Base-by-base conservation (phyloP, 2,797 vertebrate species). In the Sebastes cheni region DNA sequence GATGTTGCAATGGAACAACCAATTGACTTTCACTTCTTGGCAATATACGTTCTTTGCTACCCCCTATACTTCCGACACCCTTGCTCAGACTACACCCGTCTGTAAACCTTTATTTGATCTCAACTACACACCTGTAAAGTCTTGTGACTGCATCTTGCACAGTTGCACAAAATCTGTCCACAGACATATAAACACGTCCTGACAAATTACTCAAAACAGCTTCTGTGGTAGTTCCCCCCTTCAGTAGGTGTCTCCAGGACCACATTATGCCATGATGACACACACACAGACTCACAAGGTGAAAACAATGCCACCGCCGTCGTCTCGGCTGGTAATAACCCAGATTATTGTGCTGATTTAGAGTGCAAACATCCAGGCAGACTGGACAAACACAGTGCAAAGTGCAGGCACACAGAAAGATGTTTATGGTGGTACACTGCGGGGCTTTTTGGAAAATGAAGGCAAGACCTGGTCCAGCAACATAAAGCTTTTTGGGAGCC, bases 361-460 rank as follows among this genome's bases (percentile, higher is more conserved):
- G 23, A 56, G 27, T 30, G 58, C 58, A 30, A 55, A 46, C 46
- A n/a, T 36, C 22, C 29, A 11, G 42, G 36, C 16, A 29, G 29
- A 10, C 22, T 42, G 36, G 34, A 18, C 8, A 82, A 87, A 80
- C 62, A 60, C 8, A 52, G 50, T 52, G 20, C 20, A 42, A 74
- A 52, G 25, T 42, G 30, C n/a, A 52, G 36, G 59, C 59, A 56
- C 16, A 75, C 61, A 80, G 29, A 67, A 65, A 20, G n/a, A 64
- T 72, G 68, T 85, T 81, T 75, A 59, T n/a, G 9, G 32, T 22
- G 64, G n/a, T 36, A 34, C 22, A 68, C 77, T 60, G 32, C 2
- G 2, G 79, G 46, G 73, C 61, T 73, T n/a, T 75, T 64, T 71
- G 39, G 30, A 60, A 79, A 87, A 73, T 23, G 22, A 59, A 76